These are phyloP conservation scores for Ferrisia virgata DNA, from an alignment of 2,888 invertebrate species.

Conservation along the genomic window DNA sequence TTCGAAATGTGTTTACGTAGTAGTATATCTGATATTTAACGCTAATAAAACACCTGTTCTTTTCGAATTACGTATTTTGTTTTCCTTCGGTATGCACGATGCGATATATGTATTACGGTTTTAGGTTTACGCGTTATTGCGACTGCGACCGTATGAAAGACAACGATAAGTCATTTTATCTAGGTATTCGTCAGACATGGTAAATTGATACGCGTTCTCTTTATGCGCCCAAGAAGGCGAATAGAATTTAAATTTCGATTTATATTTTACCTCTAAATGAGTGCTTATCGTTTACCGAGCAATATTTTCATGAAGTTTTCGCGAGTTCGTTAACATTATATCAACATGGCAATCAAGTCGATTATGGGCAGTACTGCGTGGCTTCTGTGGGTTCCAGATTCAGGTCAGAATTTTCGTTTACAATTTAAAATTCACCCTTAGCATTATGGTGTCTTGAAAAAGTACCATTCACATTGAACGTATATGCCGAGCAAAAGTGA, in stretches of 20 bases:
- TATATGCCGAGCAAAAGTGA: too few species aligned
- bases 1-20: conserved; percentile 2
- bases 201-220: not conserved
- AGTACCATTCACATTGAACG: too few species aligned
- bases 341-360: not conserved
- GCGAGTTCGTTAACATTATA: not conserved
- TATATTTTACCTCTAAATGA: not conserved
- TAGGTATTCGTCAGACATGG: not conserved
- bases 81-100: not conserved
- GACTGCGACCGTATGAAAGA: not conserved
- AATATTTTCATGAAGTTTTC: not conserved
- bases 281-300: not conserved
- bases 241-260: too few species aligned
- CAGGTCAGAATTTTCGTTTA: not conserved
- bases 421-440: too few species aligned
- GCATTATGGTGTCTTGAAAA: too few species aligned
- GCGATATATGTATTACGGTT: not conserved
- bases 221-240: not conserved
- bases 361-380: not conserved
- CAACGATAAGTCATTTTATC: not conserved
- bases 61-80: conserved; percentile 14
- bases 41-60: conserved; percentile 26
- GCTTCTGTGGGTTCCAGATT: not conserved
- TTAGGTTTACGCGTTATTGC: not conserved
- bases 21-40: conserved; percentile 5